Evolutionary conservation across 1,140 invertebrate genomes (phyloP), one percentile per base, ranked within the genome.

Genomic region (Cydia splendana): DNA sequence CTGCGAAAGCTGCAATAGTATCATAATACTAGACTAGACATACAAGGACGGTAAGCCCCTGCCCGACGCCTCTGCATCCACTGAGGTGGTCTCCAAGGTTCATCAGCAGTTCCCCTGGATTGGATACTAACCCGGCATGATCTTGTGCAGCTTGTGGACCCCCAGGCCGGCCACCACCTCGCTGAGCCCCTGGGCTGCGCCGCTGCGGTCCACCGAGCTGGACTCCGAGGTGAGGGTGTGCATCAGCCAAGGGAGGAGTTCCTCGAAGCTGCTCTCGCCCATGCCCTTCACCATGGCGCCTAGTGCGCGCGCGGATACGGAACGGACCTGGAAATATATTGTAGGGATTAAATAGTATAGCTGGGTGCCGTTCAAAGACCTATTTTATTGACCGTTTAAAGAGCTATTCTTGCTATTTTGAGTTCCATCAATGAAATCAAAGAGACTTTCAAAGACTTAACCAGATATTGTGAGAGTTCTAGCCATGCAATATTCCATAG

Each of bases 281-380:
- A 99, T 99, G 79, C 98, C 98, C 74, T 93, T 91, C 10, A 99
- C 98, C 98, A 99, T 99, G 0, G 99, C 98, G 51, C 99, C 99
- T 5, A 99, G 94, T 15, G 98, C 98, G 80, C 98, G 95, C 0
- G 98, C 97, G 7, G 98, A 98, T 9, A 99, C 98, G 74, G 96
- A 97, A 53, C 98, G 94, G 7, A 98, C 96, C 95, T 95, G 81
- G 2, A 6, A 20, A 12, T 6, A 73, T 7, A 67, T n/a, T 20
- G n/a, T 15, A 67, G 45, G 12, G 34, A 2, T 1, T 28, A 3
- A 13, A 12, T 12, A 45, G 42, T 12, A 45, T 45, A 38, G 34
- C 34, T 38, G 34, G 34, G n/a, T n/a, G n/a, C n/a, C n/a, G n/a
- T n/a, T n/a, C n/a, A n/a, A n/a, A n/a, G n/a, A n/a, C n/a, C n/a